phyloP scores from a whole-genome alignment of 2,113 vertebrate species.

The Myocastor coypus region DNA sequence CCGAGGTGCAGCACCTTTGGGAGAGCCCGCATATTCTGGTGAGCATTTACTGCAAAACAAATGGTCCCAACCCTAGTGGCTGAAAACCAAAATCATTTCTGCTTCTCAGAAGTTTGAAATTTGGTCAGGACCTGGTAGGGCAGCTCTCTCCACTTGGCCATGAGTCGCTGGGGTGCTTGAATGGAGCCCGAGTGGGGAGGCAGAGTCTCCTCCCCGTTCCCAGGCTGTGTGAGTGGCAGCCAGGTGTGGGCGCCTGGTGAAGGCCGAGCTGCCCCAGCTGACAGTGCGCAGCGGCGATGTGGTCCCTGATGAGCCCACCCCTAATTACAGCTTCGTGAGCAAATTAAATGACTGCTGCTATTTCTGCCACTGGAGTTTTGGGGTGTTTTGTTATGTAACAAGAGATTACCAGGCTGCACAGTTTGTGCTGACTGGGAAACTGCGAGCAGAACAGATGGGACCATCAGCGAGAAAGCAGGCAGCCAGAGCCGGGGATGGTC shows the following conservation, averaged over 20 bases:
- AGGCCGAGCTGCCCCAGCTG: background rate
- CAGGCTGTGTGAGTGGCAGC: background rate
- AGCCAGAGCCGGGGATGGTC: background rate
- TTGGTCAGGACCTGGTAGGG: background rate
- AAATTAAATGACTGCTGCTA: background rate
- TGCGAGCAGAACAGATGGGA: background rate
- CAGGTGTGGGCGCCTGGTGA: too few species aligned
- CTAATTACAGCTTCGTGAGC: background rate
- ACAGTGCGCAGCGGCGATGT: background rate
- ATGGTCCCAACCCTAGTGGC: background rate
- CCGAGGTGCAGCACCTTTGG: background rate
- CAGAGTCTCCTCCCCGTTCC: background rate
- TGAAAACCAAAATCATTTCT: background rate
- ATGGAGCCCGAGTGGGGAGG: background rate
- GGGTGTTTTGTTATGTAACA: background rate
- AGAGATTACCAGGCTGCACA: background rate
- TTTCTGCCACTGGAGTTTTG: background rate
- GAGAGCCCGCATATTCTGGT: background rate
- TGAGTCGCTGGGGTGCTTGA: background rate
- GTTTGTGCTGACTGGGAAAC: background rate
- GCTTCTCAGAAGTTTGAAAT: slow-evolving; percentile 1
- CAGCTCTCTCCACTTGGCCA: background rate
- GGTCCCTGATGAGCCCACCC: background rate
- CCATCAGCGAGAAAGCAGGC: background rate
- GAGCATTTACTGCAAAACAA: background rate